A percentile compares a stretch with the other conserved stretches of the same genome.
Conservation (phyloP, 2,888 invertebrate genomes). For the Bunonema sp. region DNA sequence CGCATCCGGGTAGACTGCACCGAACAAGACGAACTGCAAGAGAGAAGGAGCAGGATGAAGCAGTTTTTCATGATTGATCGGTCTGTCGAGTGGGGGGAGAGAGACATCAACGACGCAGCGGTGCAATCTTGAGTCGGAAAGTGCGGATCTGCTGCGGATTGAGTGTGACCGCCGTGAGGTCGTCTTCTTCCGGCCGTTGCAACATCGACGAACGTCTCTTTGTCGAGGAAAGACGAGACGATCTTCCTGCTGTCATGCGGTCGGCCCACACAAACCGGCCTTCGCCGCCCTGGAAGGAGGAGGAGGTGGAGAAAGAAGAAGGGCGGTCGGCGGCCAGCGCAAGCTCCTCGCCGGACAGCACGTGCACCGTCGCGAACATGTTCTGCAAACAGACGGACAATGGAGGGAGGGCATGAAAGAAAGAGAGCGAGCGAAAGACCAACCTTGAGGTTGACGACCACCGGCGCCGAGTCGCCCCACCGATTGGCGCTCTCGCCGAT, state of each 20-base stretch:
- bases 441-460: not conserved
- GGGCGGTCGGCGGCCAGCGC: slow-evolving; percentile 13
- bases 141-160: slow-evolving; percentile 17
- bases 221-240: not conserved
- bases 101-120: no score
- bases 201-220: not conserved
- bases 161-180: slow-evolving; percentile 6
- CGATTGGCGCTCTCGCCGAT: slow-evolving; percentile 29
- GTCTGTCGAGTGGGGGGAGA: no score
- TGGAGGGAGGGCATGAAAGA: slow-evolving; percentile 18
- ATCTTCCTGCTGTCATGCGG: not conserved
- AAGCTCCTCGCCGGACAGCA: slow-evolving; percentile 9
- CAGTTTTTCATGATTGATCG: no score
- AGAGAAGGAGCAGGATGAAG: no score
- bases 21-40: no score
- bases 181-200: not conserved
- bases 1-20: no score
- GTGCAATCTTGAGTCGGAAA: slow-evolving; percentile 9
- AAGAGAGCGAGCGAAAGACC: not conserved
- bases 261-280: not conserved
- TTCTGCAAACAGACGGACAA: slow-evolving; percentile 38
- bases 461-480: not conserved
- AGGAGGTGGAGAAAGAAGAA: not conserved
- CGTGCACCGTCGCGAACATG: slow-evolving; percentile 13
- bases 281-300: not conserved